These are phyloP conservation scores for Andricus grossulariae DNA, from an alignment of 1,140 invertebrate species.

Conservation along the genomic window DNA sequence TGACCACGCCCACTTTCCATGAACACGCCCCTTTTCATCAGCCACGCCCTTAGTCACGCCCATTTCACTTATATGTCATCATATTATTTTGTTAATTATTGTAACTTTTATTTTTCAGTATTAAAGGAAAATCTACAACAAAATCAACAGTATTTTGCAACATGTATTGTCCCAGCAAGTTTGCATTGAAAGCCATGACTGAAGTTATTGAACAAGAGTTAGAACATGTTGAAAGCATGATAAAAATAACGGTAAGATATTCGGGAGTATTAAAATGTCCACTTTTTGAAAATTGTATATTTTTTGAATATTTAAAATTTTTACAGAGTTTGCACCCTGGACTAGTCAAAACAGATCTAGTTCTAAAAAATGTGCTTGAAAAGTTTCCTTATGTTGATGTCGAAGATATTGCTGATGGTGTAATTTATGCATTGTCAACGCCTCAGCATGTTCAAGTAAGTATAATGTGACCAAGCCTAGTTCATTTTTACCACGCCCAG, in stretches of 20 bases:
- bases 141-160: not conserved
- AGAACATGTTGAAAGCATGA: slow-evolving; percentile 74
- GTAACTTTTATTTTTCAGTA: not conserved
- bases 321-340: slow-evolving; percentile 75
- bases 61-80: too few species aligned
- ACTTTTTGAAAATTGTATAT: not conserved
- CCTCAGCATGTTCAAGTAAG: slow-evolving; percentile 80
- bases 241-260: slow-evolving; percentile 81
- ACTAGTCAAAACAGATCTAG: slow-evolving; percentile 68
- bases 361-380: slow-evolving; percentile 48
- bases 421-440: slow-evolving; percentile 78
- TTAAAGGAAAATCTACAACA: not conserved
- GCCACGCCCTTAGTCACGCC: too few species aligned
- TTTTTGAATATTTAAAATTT: not conserved
- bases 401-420: slow-evolving; percentile 77
- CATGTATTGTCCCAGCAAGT: not conserved
- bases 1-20: too few species aligned
- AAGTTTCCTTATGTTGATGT: slow-evolving; percentile 65
- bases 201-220: slow-evolving; percentile 82
- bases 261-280: not conserved
- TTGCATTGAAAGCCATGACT: slow-evolving; percentile 80
- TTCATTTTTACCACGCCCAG: too few species aligned
- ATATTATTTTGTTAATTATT: not conserved
- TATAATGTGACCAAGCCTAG: too few species aligned
- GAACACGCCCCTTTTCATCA: too few species aligned